Conservation (phyloP, 1,140 invertebrate species). For the Cecropterus lyciades region DNA sequence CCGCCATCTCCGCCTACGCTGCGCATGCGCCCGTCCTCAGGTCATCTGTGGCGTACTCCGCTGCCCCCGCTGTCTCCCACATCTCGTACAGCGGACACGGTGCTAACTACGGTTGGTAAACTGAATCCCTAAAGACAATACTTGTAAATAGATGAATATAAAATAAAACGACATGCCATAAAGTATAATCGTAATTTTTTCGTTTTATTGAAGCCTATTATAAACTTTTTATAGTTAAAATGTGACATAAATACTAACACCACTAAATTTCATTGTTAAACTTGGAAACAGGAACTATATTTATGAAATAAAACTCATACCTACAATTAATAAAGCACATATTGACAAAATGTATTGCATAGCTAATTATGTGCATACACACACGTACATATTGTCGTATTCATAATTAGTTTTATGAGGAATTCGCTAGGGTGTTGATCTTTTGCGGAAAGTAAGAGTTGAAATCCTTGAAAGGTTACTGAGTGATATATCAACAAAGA, state of each 20-base stretch:
- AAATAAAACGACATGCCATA: slow-evolving; percentile 44
- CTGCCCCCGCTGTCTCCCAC: slow-evolving; percentile 49
- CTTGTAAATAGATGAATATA: slow-evolving; percentile 42
- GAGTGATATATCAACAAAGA: background rate
- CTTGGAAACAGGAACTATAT: too few species aligned
- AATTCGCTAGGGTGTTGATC: background rate
- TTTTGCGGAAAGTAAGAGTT: slow-evolving; percentile 1
- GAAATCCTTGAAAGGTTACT: slow-evolving; percentile 2
- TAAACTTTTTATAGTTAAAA: too few species aligned
- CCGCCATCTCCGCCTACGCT: slow-evolving; percentile 38
- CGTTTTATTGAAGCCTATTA: background rate
- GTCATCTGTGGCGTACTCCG: slow-evolving; percentile 43
- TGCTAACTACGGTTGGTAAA: slow-evolving; percentile 52
- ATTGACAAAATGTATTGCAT: too few species aligned
- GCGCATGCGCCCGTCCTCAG: slow-evolving; percentile 35
- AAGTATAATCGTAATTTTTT: slow-evolving; percentile 19
- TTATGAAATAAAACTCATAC: too few species aligned
- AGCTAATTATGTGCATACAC: too few species aligned
- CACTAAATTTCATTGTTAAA: too few species aligned
- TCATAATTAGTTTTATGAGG: background rate
- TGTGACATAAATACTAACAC: too few species aligned
- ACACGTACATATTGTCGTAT: too few species aligned
- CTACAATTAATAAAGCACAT: too few species aligned
- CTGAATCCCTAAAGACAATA: slow-evolving; percentile 37
- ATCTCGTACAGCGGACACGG: slow-evolving; percentile 43